These are phyloP conservation scores for Arctia plantaginis DNA, from an alignment of 2,888 invertebrate genomes.

Conservation along the genomic window DNA sequence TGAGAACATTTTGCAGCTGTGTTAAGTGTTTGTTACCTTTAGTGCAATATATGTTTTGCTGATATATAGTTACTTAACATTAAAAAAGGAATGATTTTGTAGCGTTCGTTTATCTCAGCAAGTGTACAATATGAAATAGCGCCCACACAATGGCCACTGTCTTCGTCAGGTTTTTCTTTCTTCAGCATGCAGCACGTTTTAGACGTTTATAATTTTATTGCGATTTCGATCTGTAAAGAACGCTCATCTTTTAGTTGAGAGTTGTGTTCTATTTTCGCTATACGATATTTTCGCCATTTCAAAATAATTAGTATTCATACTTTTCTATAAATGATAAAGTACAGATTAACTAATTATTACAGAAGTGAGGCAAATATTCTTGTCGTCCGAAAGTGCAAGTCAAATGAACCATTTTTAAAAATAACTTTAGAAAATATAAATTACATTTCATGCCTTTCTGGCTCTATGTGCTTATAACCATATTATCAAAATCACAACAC, in stretches of 20 bases:
- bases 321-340: no score
- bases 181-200: not conserved
- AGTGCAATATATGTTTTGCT: not conserved
- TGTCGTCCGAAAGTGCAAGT: no score
- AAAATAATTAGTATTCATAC: no score
- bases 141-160: not conserved
- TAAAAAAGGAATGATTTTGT: not conserved
- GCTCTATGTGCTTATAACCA: not conserved
- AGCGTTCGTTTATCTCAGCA: not conserved
- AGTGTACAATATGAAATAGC: not conserved
- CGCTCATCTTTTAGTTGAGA: no score
- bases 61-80: not conserved
- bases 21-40: conserved; percentile 5
- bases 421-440: no score
- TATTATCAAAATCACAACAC: not conserved
- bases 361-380: no score
- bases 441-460: not conserved
- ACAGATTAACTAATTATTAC: no score
- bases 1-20: conserved; percentile 54
- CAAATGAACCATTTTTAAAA: no score
- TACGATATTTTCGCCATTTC: no score
- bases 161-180: not conserved
- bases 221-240: not conserved
- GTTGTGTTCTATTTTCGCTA: no score
- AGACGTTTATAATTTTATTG: not conserved